A percentile compares a stretch with the other conserved stretches of the same genome.
Conservation (phyloP, 1,140 invertebrate genomes). For the Arion vulgaris region DNA sequence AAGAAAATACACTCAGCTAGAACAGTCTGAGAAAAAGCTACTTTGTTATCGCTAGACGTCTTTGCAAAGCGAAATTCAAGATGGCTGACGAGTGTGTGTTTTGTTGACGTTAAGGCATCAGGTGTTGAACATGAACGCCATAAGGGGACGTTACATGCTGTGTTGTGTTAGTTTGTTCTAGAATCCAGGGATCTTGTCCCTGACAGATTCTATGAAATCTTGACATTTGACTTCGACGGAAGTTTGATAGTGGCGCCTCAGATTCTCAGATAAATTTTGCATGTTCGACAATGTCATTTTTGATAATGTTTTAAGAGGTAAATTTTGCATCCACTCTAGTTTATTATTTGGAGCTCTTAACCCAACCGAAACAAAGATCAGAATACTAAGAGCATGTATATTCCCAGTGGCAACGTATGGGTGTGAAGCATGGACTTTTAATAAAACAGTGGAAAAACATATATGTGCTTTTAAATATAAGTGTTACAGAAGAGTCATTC, state of each 20-base stretch:
- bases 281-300: too few species aligned
- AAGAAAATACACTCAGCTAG: not conserved
- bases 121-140: not conserved
- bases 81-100: constrained; percentile 14
- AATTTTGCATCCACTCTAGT: too few species aligned
- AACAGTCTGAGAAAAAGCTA: not conserved
- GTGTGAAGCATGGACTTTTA: too few species aligned
- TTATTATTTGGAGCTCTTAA: too few species aligned
- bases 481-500: too few species aligned
- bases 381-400: too few species aligned
- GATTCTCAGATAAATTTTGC: not conserved
- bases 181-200: not conserved
- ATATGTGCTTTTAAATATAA: too few species aligned
- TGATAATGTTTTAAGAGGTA: too few species aligned
- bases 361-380: too few species aligned
- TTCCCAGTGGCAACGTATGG: too few species aligned
- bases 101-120: constrained; percentile 18
- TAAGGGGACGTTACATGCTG: not conserved
- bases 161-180: constrained; percentile 2
- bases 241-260: not conserved
- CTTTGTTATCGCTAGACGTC: constrained; percentile 8
- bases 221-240: not conserved
- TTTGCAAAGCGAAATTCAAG: constrained; percentile 8
- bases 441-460: too few species aligned
- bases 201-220: constrained; percentile 14